Percentiles rank a stretch among this genome's conserved stretches.
phyloP scores from a whole-genome alignment of 1,140 invertebrate genomes.

The Diabrotica undecimpunctata region DNA sequence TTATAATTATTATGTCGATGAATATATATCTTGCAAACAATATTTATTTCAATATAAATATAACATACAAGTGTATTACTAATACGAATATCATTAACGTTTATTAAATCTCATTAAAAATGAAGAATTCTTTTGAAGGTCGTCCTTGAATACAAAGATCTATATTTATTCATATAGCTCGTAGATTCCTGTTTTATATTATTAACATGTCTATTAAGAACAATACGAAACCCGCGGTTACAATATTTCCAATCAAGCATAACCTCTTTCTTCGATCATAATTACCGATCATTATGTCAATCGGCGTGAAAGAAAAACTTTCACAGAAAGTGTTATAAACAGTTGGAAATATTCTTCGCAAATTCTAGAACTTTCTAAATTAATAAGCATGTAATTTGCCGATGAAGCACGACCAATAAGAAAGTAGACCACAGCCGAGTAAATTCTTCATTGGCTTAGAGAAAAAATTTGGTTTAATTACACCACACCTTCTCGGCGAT shows the following conservation, averaged over 20 bases:
- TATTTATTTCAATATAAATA: too few species aligned
- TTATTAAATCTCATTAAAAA: too few species aligned
- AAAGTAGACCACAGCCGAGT: neutral
- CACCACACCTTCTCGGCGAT: slow-evolving; percentile 1
- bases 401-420: neutral
- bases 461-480: slow-evolving; percentile 1
- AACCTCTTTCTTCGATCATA: neutral
- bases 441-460: neutral
- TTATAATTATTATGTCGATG: too few species aligned
- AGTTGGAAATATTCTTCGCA: neutral
- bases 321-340: neutral
- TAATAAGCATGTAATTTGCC: slow-evolving; percentile 1
- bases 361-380: neutral
- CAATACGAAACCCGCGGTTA: too few species aligned
- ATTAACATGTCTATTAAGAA: too few species aligned
- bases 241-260: neutral
- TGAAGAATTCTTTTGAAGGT: too few species aligned
- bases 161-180: too few species aligned
- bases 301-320: slow-evolving; percentile 2
- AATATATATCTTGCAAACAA: too few species aligned
- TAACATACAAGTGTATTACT: too few species aligned
- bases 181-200: too few species aligned
- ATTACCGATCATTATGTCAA: neutral
- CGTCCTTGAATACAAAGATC: too few species aligned
- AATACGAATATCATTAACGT: too few species aligned